Evolutionary conservation across 2,797 vertebrate species (phyloP).

Genomic region (Chaenodraco wilsoni): DNA sequence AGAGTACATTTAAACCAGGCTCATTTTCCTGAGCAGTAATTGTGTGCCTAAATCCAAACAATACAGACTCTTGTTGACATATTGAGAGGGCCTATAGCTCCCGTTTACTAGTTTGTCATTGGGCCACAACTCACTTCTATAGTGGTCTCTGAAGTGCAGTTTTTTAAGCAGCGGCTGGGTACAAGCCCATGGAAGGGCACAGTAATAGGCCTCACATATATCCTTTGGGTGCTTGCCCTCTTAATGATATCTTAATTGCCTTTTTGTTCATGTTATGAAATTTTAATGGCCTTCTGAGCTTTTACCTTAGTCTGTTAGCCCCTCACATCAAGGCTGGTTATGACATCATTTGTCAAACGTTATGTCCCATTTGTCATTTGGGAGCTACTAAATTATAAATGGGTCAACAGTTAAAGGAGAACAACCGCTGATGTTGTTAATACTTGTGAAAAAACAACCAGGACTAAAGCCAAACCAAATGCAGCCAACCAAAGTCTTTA

Average conservation of each 20-base stretch:
- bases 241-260: conserved; percentile 80
- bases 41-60: conserved; percentile 51
- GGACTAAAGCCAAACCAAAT: conserved; percentile 27
- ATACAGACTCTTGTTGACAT: conserved; percentile 37
- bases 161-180: conserved; percentile 34
- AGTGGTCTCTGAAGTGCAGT: conserved; percentile 48
- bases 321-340: conserved; percentile 64
- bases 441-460: conserved; percentile 29
- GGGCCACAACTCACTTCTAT: conserved; percentile 39
- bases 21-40: conserved; percentile 45
- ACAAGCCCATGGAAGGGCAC: conserved; percentile 47
- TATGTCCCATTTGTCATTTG: conserved; percentile 74
- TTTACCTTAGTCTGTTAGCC: conserved; percentile 64
- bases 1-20: conserved; percentile 31
- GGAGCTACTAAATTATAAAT: conserved; percentile 74
- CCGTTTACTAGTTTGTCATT: conserved; percentile 52
- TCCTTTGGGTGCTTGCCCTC: conserved; percentile 66
- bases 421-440: conserved; percentile 48
- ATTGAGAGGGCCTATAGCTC: conserved; percentile 36
- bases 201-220: conserved; percentile 63
- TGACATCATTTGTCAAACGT: conserved; percentile 77
- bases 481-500: conserved; percentile 26
- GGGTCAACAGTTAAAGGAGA: conserved; percentile 47
- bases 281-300: conserved; percentile 74
- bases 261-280: conserved; percentile 79